phyloP scores from a whole-genome alignment of 2,888 invertebrate genomes.

The Atrina japonica region DNA sequence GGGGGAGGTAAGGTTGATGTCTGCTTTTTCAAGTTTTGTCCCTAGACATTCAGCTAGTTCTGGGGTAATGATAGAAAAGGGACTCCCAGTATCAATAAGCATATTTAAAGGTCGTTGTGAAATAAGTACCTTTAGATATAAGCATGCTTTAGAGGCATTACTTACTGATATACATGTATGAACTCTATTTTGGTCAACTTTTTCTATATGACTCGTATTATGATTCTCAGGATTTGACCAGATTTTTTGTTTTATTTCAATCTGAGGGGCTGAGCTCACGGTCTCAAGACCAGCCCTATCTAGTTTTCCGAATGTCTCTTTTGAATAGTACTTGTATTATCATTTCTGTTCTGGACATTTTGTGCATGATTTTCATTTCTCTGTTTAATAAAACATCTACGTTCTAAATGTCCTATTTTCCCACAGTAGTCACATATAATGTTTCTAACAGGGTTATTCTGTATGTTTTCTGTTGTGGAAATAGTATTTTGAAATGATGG shows the following conservation, averaged over 20 bases:
- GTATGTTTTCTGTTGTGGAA: background rate
- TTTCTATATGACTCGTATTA: too few relatives aligned
- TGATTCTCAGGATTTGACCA: background rate
- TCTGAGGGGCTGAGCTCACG: conserved; percentile 12
- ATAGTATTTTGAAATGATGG: too few relatives aligned
- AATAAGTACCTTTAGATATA: conserved; percentile 2
- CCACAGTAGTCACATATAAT: conserved; percentile 15
- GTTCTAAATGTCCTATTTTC: conserved; percentile 8
- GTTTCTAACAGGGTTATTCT: conserved; percentile 3
- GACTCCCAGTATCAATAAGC: conserved; percentile 16
- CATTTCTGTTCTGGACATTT: background rate
- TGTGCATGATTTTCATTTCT: background rate
- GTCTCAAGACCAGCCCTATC: background rate
- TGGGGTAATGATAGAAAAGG: background rate
- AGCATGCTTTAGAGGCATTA: conserved; percentile 4
- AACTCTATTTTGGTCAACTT: too few relatives aligned
- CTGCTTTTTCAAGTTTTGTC: background rate
- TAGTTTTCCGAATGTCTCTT: conserved; percentile 6
- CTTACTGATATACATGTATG: too few relatives aligned
- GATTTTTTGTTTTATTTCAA: background rate
- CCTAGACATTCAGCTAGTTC: background rate
- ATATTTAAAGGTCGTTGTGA: background rate
- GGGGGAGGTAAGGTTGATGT: background rate
- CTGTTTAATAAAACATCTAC: conserved; percentile 11
- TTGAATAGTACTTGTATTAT: background rate